These are phyloP conservation scores for Ictalurus furcatus DNA, from an alignment of 2,113 vertebrate species.

Conservation along the genomic window DNA sequence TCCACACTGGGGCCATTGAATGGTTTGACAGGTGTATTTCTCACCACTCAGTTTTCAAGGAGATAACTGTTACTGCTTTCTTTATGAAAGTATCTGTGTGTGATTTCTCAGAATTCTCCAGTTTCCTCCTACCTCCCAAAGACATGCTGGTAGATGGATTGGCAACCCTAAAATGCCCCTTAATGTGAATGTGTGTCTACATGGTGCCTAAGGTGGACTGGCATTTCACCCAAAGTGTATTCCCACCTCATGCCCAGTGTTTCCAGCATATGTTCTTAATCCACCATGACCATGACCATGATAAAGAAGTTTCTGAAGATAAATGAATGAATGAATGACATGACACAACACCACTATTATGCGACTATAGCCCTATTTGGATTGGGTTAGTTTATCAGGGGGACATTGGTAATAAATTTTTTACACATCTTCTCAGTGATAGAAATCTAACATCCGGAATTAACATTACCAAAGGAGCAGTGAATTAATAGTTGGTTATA, in stretches of 20 bases:
- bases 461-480: neutral
- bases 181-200: neutral
- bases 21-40: conserved; percentile 31
- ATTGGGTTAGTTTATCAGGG: neutral
- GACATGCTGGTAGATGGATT: neutral
- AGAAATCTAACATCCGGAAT: neutral
- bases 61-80: conserved; percentile 2
- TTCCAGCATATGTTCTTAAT: neutral
- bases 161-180: neutral
- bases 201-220: neutral
- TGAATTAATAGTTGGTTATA: neutral
- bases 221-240: neutral
- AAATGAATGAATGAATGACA: neutral
- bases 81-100: conserved; percentile 1
- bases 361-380: neutral
- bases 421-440: neutral
- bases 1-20: conserved; percentile 22
- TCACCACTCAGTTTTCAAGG: conserved; percentile 5
- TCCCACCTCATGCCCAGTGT: neutral
- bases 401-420: neutral
- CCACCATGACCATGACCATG: neutral
- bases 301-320: neutral
- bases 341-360: neutral
- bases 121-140: neutral
- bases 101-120: neutral